A percentile compares a stretch with the other conserved stretches of the same genome.
Evolutionary conservation across 2,113 vertebrate genomes (phyloP).

Genomic region (Varanus komodoensis): DNA sequence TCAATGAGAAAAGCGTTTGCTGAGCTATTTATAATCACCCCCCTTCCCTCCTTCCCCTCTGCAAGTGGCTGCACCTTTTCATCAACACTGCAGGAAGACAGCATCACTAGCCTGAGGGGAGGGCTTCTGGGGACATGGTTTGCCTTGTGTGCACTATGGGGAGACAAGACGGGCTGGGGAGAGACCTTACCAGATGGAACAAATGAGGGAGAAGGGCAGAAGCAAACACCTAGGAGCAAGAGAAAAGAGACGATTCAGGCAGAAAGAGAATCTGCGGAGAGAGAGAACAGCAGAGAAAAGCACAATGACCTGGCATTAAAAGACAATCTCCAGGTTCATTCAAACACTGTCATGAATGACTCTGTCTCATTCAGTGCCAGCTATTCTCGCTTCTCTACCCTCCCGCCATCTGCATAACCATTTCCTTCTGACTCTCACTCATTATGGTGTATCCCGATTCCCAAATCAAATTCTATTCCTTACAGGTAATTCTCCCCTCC

Average conservation of each 20-base stretch:
- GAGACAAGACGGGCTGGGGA: background rate
- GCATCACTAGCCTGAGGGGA: background rate
- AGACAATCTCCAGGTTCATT: background rate
- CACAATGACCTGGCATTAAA: background rate
- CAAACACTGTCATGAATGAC: rapidly evolving
- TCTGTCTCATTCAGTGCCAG: background rate
- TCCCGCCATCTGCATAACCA: background rate
- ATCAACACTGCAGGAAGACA: conserved; percentile 35
- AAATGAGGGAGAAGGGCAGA: background rate
- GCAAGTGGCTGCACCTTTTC: conserved; percentile 68
- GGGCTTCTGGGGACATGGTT: background rate
- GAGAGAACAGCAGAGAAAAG: background rate
- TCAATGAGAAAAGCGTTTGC: conserved; percentile 68
- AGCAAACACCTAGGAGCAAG: background rate
- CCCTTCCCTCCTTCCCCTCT: conserved; percentile 13
- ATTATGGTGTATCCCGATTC: background rate
- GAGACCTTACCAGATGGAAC: background rate
- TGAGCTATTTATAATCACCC: conserved; percentile 70
- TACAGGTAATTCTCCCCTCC: background rate
- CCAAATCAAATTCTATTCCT: background rate
- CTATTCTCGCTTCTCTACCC: background rate
- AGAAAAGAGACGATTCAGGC: background rate
- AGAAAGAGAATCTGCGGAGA: background rate
- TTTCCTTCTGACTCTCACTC: background rate
- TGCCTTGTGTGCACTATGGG: background rate